phyloP scores from a whole-genome alignment of 2,888 invertebrate species.

The Polylopha cassiicola region DNA sequence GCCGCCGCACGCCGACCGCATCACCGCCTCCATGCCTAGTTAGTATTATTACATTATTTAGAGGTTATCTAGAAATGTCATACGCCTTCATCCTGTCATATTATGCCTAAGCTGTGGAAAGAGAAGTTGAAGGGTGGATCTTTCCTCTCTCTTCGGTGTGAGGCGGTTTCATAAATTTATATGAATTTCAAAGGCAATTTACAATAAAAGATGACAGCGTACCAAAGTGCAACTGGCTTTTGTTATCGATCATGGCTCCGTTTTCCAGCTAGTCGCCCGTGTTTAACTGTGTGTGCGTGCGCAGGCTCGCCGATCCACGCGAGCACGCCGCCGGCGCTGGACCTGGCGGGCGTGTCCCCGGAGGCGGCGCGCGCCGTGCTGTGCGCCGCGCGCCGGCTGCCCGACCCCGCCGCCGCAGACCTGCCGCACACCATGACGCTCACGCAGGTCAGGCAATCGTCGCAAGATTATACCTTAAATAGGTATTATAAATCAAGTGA shows the following conservation, averaged over 20 bases:
- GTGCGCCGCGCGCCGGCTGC: slow-evolving; percentile 52
- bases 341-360: slow-evolving; percentile 45
- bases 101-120: no score
- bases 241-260: no score
- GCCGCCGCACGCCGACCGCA: slow-evolving; percentile 50
- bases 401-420: slow-evolving; percentile 61
- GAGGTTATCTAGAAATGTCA: not conserved
- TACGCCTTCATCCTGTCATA: not conserved
- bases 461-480: no score
- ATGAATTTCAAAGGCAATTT: no score
- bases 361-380: slow-evolving; percentile 71
- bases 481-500: no score
- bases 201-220: no score
- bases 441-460: slow-evolving; percentile 57
- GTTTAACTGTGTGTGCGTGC: no score
- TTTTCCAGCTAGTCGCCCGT: no score
- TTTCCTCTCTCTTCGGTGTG: no score
- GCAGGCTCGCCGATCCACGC: slow-evolving; percentile 54
- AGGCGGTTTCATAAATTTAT: no score
- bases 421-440: slow-evolving; percentile 62
- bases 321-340: slow-evolving; percentile 38
- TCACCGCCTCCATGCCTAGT: slow-evolving; percentile 78
- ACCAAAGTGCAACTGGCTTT: no score
- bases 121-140: no score
- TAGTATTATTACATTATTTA: slow-evolving; percentile 16